A percentile compares a stretch with the other conserved stretches of the same genome.
These are phyloP conservation scores for Tyria jacobaeae DNA, from an alignment of 2,888 invertebrate genomes.

Conservation along the genomic window DNA sequence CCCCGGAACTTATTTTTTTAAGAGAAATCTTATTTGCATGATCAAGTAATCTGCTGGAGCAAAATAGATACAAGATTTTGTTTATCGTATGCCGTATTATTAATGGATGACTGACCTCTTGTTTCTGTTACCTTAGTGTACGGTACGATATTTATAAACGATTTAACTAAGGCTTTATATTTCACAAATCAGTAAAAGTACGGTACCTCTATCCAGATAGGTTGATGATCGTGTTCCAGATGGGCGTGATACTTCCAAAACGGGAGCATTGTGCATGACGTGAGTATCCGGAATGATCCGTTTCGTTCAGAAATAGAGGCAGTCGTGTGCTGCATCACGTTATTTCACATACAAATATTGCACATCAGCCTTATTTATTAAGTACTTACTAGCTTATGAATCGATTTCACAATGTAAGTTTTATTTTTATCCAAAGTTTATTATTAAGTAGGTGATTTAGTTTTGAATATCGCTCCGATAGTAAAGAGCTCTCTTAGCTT, in stretches of 20 bases:
- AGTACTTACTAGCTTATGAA: neutral
- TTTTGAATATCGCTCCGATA: neutral
- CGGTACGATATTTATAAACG: neutral
- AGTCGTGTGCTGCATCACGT: constrained; percentile 55
- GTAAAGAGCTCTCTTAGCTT: neutral
- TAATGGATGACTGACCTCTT: constrained; percentile 27
- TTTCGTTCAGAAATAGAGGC: constrained; percentile 72
- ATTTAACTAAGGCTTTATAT: neutral
- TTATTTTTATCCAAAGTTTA: neutral
- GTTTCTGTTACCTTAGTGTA: neutral
- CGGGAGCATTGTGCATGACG: constrained; percentile 53
- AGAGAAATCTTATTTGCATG: neutral
- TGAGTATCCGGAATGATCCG: constrained; percentile 57
- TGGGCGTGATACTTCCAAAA: constrained; percentile 44
- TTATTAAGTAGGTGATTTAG: neutral
- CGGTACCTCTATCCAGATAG: constrained; percentile 21
- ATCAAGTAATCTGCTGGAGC: neutral
- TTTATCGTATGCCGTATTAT: constrained; percentile 23
- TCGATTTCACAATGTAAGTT: neutral
- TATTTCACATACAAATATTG: constrained; percentile 44
- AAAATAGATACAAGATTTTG: neutral
- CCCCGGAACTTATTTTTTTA: neutral
- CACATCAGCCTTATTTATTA: constrained; percentile 25
- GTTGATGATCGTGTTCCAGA: constrained; percentile 19
- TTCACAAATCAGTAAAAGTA: constrained; percentile 1